Evolutionary conservation across 1,140 invertebrate species (phyloP).

Genomic region (Dermatophagoides farinae): DNA sequence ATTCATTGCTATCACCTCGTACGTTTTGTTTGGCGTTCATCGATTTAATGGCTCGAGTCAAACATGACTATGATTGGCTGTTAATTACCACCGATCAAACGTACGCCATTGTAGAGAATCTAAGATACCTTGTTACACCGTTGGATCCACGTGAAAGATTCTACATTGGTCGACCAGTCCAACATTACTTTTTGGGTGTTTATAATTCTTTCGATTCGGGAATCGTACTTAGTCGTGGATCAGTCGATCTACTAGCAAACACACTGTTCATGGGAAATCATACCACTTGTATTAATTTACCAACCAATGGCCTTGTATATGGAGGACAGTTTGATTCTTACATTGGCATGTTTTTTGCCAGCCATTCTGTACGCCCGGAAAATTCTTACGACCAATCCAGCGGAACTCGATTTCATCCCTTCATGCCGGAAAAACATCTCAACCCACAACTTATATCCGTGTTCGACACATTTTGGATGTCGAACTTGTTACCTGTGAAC

Average conservation of each 20-base stretch:
- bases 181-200: conserved; percentile 15
- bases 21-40: conserved; percentile 18
- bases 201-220: conserved; percentile 20
- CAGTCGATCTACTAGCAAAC: conserved; percentile 6
- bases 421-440: conserved; percentile 19
- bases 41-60: not conserved
- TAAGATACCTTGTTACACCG: conserved; percentile 20
- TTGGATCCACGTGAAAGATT: conserved; percentile 16
- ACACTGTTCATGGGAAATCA: not conserved
- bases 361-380: conserved; percentile 13
- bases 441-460: conserved; percentile 20
- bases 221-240: conserved; percentile 17
- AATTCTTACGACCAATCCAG: conserved; percentile 19
- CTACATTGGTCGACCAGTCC: conserved; percentile 20
- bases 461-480: conserved; percentile 20
- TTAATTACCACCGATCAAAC: conserved; percentile 28
- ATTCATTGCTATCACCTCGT: conserved; percentile 14
- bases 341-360: conserved; percentile 17
- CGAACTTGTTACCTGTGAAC: conserved; percentile 17
- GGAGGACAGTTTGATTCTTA: conserved; percentile 16
- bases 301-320: not conserved
- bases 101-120: conserved; percentile 27
- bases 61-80: conserved; percentile 25
- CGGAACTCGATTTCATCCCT: conserved; percentile 19
- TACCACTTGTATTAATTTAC: conserved; percentile 5